Base-by-base conservation (phyloP, 2,113 vertebrate genomes). In the Condylura cristata region DNA sequence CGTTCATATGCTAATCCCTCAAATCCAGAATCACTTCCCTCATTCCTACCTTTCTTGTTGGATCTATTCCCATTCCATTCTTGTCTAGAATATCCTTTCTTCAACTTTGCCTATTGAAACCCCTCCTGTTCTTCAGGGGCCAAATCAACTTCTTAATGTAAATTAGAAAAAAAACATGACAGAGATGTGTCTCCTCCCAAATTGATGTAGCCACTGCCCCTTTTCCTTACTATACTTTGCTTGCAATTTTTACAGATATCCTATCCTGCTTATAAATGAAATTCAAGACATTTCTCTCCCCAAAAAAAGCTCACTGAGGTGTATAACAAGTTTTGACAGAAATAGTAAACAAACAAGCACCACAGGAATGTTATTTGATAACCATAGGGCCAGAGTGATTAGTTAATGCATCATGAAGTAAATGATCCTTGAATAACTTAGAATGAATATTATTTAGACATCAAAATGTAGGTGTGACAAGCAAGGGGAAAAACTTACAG, bases 161-260 rank as follows among this genome's bases (percentile, higher is more conserved):
- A 60, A 82, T 26, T 75, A 12, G 28, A 16, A 37, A 3, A 1
- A 2, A 79, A 74, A 56, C 2, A n/a, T 60, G 14, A 22, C 26
- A 37, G 5, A 3, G 74, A 46, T 37, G 24, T 0, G 14, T 10
- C 2, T 1, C 0, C 4, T 53, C 6, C 8, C 24, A 74, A 70
- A 16, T 12, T 74, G 9, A 14, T 56, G 20, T 13, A 22, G 5
- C 46, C 44, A 58, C 3, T 51, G 2, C 12, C 20, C 85, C 1
- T n/a, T 66, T 41, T 81, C 4, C 17, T 51, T 8, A 26, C n/a
- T 88, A 6, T 46, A 71, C 75, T 30, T 16, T 82, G 16, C 8
- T 14, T 16, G 2, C 53, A 44, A 22, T 53, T 63, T 85, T 61
- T 26, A 51, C 0, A 56, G 24, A 16, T 30, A 1, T 1, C 11